phyloP scores from a whole-genome alignment of 2,113 vertebrate species.

The Cromileptes altivelis region DNA sequence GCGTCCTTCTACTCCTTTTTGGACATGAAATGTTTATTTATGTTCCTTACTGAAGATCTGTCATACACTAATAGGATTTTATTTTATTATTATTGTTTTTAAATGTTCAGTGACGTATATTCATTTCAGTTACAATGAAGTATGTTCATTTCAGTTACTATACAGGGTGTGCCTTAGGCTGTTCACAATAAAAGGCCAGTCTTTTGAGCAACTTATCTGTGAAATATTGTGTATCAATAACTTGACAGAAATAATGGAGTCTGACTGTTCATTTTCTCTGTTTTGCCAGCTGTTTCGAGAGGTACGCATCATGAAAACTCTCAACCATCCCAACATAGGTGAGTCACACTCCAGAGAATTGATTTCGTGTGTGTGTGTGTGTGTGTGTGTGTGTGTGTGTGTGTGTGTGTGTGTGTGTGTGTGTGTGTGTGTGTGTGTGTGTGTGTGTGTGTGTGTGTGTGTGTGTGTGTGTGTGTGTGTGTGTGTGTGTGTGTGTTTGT shows the following conservation, averaged over 20 bases:
- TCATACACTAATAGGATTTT: too few relatives aligned
- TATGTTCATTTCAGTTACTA: too few relatives aligned
- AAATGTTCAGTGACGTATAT: too few relatives aligned
- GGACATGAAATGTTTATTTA: too few relatives aligned
- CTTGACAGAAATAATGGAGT: not conserved
- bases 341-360: conserved; percentile 55
- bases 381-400: not conserved
- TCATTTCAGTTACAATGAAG: too few relatives aligned
- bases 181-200: too few relatives aligned
- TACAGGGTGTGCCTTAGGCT: too few relatives aligned
- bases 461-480: not conserved
- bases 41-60: too few relatives aligned
- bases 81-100: too few relatives aligned
- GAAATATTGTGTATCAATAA: not conserved
- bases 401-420: not conserved
- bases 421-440: not conserved
- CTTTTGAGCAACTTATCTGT: not conserved
- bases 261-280: not conserved
- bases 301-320: conserved; percentile 93
- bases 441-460: not conserved
- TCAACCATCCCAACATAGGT: conserved; percentile 94
- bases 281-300: conserved; percentile 89
- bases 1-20: too few relatives aligned
- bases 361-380: not conserved
- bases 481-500: not conserved